Percentiles rank a stretch among this genome's conserved stretches.
Conservation (phyloP, 2,797 vertebrate species). For the Siniperca obscura region DNA sequence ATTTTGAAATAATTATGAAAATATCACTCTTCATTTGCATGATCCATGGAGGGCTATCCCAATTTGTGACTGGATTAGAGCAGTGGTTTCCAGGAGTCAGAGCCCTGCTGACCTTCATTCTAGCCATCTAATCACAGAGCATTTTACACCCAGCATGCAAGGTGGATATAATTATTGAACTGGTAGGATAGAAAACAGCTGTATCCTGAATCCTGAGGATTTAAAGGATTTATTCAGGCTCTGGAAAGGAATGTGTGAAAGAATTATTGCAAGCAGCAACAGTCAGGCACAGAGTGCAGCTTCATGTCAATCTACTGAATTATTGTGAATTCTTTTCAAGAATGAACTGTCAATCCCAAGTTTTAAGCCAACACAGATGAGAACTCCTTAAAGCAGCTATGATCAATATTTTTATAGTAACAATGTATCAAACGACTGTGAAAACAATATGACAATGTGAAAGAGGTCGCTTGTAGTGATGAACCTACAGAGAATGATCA, state of each 20-base stretch:
- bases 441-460: not conserved
- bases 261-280: not conserved
- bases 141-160: conserved; percentile 15
- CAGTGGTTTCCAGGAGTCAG: not conserved
- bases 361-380: not conserved
- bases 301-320: not conserved
- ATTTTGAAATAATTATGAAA: conserved; percentile 16
- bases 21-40: conserved; percentile 15
- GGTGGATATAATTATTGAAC: conserved; percentile 22
- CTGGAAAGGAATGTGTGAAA: conserved; percentile 13
- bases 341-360: not conserved
- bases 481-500: not conserved
- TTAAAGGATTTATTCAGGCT: conserved; percentile 27
- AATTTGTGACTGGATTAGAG: not conserved
- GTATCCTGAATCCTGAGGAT: not conserved
- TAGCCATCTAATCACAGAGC: conserved; percentile 13
- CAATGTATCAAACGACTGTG: not conserved
- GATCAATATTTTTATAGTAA: not conserved
- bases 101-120: conserved; percentile 38
- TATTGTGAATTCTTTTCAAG: not conserved
- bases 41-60: not conserved
- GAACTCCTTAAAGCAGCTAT: not conserved
- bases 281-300: not conserved
- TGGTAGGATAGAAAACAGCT: conserved; percentile 15
- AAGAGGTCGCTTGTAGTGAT: not conserved